Evolutionary conservation across 2,888 invertebrate species (phyloP), one percentile per base, ranked within the genome.

Genomic region (Trissolcus japonicus): DNA sequence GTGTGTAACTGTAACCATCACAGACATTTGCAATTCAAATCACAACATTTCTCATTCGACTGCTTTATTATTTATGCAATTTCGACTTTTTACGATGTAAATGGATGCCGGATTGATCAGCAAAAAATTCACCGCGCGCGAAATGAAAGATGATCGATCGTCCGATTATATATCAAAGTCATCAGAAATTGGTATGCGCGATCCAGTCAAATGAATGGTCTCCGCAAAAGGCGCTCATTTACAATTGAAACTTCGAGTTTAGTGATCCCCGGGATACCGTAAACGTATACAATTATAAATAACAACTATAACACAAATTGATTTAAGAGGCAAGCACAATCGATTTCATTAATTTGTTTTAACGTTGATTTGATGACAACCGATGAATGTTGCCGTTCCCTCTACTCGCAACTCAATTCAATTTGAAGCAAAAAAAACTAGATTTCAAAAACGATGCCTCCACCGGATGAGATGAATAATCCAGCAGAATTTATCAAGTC

Each of bases 1-100:
- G 29, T 61, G 6, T 41, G 16, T 56, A 62, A 50, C 17, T 50
- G 55, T 61, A 69, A 61, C 51, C 71, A 35, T 35, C 35, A 11
- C 11, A 35, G 43, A 21, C 63, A 65, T 72, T 65, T 72, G 59
- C 72, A 72, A 63, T 72, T 63, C 59, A 65, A 59, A 72, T 72
- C 17, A 25, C 35, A 35, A 2, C 53, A 53, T 63, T 48, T 54
- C 40, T 63, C 61, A 57, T 65, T 48, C 50, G 35, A 4, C 43
- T 9, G 40, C 21, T 72, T 72, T 65, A 59, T 72, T 65, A 65
- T 65, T 72, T 65, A 65, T 55, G 53, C 54, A 29, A 59, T 54
- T 56, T 21, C 48, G 25, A 9, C 14, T 60, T 54, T 61, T 68
- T 61, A 40, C 48, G n/a, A 60, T 54, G 41, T 61, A 68, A 68